Evolutionary conservation across 2,888 invertebrate species (phyloP).

Genomic region (Idaea dimidiata): DNA sequence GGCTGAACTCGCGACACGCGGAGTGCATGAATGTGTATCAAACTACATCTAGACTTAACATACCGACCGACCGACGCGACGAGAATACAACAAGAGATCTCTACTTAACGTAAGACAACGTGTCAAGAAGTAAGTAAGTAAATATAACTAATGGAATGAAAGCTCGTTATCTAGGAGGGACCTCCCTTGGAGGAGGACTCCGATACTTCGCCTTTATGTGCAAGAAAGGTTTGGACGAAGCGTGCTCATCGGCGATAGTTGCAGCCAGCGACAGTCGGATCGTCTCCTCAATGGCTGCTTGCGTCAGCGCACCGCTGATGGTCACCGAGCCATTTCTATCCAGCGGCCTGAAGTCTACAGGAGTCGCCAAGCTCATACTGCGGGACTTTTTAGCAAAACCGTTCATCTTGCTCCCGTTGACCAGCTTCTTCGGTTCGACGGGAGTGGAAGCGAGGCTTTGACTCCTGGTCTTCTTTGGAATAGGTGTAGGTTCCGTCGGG

Average conservation of each 20-base stretch:
- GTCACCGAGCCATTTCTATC: slow-evolving; percentile 52
- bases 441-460: slow-evolving; percentile 70
- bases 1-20: slow-evolving; percentile 17
- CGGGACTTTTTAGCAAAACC: slow-evolving; percentile 60
- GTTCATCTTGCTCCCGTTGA: slow-evolving; percentile 35
- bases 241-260: slow-evolving; percentile 56
- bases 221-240: slow-evolving; percentile 79
- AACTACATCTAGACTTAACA: slow-evolving; percentile 31
- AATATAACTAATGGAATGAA: slow-evolving; percentile 57
- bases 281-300: slow-evolving; percentile 75
- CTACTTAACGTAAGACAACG: slow-evolving; percentile 41
- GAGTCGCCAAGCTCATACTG: slow-evolving; percentile 66
- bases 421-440: slow-evolving; percentile 50
- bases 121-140: slow-evolving; percentile 52
- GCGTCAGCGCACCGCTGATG: slow-evolving; percentile 57
- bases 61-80: slow-evolving; percentile 30
- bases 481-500: slow-evolving; percentile 38
- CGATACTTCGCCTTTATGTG: slow-evolving; percentile 88
- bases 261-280: slow-evolving; percentile 69
- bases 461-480: slow-evolving; percentile 51
- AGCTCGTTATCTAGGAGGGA: slow-evolving; percentile 77
- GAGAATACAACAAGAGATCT: slow-evolving; percentile 68
- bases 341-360: slow-evolving; percentile 49
- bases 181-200: slow-evolving; percentile 83
- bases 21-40: slow-evolving; percentile 46